Percentiles rank a stretch among this genome's conserved stretches.
Evolutionary conservation across 2,113 vertebrate species (phyloP).

Genomic region (Reinhardtius hippoglossoides): DNA sequence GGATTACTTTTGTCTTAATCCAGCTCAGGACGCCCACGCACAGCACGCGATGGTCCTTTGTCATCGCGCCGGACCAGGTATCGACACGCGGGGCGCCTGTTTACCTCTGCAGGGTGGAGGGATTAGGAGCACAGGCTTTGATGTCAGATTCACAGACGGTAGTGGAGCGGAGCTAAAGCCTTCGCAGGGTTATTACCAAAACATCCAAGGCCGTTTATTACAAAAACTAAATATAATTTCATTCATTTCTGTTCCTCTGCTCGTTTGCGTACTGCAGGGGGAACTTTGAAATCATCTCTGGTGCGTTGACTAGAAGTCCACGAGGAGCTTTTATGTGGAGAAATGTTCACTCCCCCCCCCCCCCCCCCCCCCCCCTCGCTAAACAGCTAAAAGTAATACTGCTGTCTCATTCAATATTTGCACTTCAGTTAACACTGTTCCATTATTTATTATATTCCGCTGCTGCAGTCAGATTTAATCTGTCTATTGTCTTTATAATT

Average conservation of each 20-base stretch:
- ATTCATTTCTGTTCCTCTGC: background rate
- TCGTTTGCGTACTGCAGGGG: conserved; percentile 13
- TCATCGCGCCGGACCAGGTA: conserved; percentile 60
- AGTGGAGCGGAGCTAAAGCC: conserved; percentile 49
- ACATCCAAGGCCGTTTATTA: conserved; percentile 49
- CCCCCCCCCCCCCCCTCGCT: background rate
- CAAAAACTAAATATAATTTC: background rate
- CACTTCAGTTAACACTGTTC: conserved; percentile 30
- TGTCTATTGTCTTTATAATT: conserved; percentile 42
- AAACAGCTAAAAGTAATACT: conserved; percentile 49
- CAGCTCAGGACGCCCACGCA: conserved; percentile 61
- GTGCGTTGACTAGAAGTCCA: conserved; percentile 19
- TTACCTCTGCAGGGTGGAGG: conserved; percentile 64
- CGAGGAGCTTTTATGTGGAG: conserved; percentile 1
- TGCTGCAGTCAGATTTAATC: conserved; percentile 52
- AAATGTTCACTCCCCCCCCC: conserved; percentile 18
- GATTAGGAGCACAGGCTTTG: conserved; percentile 75
- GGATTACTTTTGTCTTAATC: conserved; percentile 79
- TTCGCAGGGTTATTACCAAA: conserved; percentile 54
- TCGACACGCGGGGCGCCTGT: conserved; percentile 52
- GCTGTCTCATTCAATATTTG: conserved; percentile 38
- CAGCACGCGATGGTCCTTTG: conserved; percentile 32
- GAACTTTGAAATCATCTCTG: conserved; percentile 18
- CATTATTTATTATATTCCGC: conserved; percentile 57
- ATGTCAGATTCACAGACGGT: conserved; percentile 72